phyloP scores from a whole-genome alignment of 1,140 invertebrate species.

The Elymnias hypermnestra region DNA sequence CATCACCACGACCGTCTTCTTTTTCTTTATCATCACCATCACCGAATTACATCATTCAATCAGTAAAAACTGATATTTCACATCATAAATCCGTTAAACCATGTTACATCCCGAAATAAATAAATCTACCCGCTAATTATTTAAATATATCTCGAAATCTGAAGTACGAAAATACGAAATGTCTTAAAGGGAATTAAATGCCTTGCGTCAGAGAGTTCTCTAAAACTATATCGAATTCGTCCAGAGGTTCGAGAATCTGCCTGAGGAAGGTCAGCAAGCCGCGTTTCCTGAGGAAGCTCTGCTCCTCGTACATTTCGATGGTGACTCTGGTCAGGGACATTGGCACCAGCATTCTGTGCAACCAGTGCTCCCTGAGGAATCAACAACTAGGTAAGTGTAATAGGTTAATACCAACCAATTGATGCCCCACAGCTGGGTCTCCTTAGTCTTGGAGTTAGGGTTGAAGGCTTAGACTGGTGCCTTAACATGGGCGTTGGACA shows the following conservation, averaged over 20 bases:
- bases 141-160: conserved; percentile 7
- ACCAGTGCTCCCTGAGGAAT: conserved; percentile 88
- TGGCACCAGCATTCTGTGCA: conserved; percentile 91
- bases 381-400: not conserved
- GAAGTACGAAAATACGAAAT: conserved; percentile 14
- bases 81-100: no score
- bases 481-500: no score
- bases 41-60: no score
- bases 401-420: not conserved
- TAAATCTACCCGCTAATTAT: conserved; percentile 3
- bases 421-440: no score
- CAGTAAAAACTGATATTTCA: no score
- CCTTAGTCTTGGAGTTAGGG: no score
- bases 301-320: conserved; percentile 95
- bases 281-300: conserved; percentile 93
- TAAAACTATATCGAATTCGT: conserved; percentile 94
- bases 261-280: conserved; percentile 91
- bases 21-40: no score
- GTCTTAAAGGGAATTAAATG: conserved; percentile 76
- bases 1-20: no score
- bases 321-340: conserved; percentile 92
- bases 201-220: conserved; percentile 97
- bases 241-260: conserved; percentile 93
- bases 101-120: no score
- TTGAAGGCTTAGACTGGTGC: no score